Evolutionary conservation across 2,113 vertebrate genomes (phyloP), one percentile per base, ranked within the genome.

Genomic region (Lophura nycthemera): DNA sequence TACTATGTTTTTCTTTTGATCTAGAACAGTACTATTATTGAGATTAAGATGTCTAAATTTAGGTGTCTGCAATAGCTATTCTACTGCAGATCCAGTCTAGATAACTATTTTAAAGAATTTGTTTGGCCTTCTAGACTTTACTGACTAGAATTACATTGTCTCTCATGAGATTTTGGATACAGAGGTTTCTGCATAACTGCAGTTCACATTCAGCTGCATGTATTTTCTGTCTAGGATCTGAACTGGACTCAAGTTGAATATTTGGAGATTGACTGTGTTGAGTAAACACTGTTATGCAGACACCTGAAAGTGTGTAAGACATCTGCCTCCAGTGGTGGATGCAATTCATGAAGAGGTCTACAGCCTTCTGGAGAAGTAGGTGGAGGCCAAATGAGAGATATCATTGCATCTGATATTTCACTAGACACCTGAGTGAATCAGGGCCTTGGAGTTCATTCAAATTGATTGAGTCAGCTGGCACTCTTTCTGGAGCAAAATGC

Each of bases 281-380:
- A 50, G 9, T 60, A 86, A 70, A 20, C 29, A 29, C 34, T 90
- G 27, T 48, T 72, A 65, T 89, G 91, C 79, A 73, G 42, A 78
- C 29, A 47, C 17, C 24, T 10, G 66, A 4, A 74, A 72, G 18
- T 61, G 57, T 20, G 54, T 64, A 65, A 89, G 71, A 75, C 32
- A 50, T 89, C 73, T 94, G 20, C 61, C 57, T 78, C 38, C 48
- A 77, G 65, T 64, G 38, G 32, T 64, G 40, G 34, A 27, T 82
- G 18, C 13, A 84, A 82, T 32, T 65, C 38, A 34, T 57, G 48
- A 87, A 71, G 74, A 93, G 59, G 30, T 15, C 63, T 91, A 36
- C 30, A 89, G 43, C 59, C 74, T 93, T 93, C 77, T 72, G 66
- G 34, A 91, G 78, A 40, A 47, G 81, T 63, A 89, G 29, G 78